Percentiles rank a stretch among this genome's conserved stretches.
phyloP scores from a whole-genome alignment of 2,888 invertebrate species.

The Sipha maydis region DNA sequence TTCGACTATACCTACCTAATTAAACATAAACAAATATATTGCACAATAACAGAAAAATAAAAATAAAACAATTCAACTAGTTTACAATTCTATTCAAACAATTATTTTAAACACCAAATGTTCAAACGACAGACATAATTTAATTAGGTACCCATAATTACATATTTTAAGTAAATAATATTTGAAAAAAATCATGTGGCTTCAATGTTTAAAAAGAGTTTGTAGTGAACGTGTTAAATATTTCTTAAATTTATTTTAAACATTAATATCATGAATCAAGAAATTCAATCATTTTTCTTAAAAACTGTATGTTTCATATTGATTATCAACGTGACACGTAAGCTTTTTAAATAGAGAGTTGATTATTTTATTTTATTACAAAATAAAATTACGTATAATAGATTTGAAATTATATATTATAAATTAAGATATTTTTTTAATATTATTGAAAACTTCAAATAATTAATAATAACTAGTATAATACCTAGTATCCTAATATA shows the following conservation, averaged over 20 bases:
- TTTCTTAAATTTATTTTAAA: neutral
- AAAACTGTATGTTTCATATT: constrained; percentile 7
- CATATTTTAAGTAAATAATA: neutral
- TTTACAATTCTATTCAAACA: constrained; percentile 1
- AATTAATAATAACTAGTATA: neutral
- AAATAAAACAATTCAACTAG: neutral
- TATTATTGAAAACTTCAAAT: neutral
- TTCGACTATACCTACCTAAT: neutral
- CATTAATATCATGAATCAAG: neutral
- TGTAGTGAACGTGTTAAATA: constrained; percentile 7
- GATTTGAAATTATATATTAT: no score
- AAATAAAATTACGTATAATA: neutral
- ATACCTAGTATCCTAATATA: neutral
- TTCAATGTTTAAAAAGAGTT: constrained; percentile 2
- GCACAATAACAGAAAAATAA: neutral
- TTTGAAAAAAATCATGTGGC: neutral
- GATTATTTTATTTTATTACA: neutral
- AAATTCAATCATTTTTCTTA: constrained; percentile 27
- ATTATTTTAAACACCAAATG: constrained; percentile 54
- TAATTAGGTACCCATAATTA: neutral
- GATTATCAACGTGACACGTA: constrained; percentile 28
- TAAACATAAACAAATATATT: neutral
- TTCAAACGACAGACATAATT: constrained; percentile 35
- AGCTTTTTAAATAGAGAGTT: neutral
- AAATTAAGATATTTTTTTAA: neutral